Percentiles rank a stretch among this genome's conserved stretches.
Conservation (phyloP, 2,113 vertebrate genomes). For the Rhizomys pruinosus region DNA sequence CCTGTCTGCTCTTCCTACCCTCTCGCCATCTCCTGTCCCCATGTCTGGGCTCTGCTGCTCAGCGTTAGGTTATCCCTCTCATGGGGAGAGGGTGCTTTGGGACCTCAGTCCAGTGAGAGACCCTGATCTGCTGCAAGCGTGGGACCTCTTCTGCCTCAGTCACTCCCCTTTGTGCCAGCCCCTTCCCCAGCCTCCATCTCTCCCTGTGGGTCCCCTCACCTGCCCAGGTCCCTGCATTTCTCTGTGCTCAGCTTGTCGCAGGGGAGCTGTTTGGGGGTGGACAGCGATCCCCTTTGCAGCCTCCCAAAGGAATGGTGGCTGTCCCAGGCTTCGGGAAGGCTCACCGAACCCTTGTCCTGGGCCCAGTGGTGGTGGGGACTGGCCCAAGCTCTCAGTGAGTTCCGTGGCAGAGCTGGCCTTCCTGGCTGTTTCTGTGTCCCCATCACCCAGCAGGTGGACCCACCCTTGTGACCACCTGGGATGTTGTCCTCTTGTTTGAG, state of each 20-base stretch:
- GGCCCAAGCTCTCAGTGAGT: neutral
- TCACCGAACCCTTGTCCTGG: neutral
- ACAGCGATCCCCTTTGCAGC: neutral
- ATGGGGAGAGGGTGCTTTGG: neutral
- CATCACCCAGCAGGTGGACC: neutral
- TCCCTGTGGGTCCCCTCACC: neutral
- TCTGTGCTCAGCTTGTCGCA: neutral
- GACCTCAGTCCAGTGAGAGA: neutral
- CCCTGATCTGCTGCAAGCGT: slow-evolving; percentile 13
- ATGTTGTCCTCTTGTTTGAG: neutral
- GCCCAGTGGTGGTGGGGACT: neutral
- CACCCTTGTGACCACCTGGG: neutral
- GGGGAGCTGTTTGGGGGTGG: neutral
- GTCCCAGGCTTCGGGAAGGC: neutral
- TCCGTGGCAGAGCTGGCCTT: neutral
- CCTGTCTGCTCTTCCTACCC: neutral
- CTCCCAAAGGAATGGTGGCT: neutral
- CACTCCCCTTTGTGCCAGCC: neutral
- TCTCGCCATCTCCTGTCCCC: accelerated
- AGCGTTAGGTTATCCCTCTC: neutral
- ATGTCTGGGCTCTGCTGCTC: neutral
- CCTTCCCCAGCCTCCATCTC: neutral
- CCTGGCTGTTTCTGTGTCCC: neutral
- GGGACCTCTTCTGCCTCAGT: neutral
- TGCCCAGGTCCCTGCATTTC: accelerated